These are phyloP conservation scores for Hyles lineata DNA, from an alignment of 2,888 invertebrate species.

Conservation along the genomic window DNA sequence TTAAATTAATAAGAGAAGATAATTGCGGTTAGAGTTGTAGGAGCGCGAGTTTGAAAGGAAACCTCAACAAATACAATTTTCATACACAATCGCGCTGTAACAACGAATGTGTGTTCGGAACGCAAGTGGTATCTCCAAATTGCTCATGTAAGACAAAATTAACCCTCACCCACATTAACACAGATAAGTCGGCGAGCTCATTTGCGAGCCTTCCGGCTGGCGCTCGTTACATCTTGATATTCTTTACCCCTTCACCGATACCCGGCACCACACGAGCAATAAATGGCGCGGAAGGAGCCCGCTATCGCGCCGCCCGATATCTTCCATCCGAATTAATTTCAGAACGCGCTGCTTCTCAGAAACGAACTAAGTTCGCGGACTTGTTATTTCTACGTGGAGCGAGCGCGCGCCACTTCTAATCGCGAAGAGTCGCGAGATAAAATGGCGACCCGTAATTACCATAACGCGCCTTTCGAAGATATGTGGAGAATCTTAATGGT, in stretches of 20 bases:
- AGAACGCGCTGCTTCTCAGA: constrained; percentile 68
- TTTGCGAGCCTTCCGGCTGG: constrained; percentile 84
- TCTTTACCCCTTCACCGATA: constrained; percentile 84
- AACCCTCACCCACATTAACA: constrained; percentile 83
- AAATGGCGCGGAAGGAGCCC: constrained; percentile 83
- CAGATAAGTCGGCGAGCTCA: constrained; percentile 84
- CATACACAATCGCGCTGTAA: constrained; percentile 50
- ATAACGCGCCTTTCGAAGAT: constrained; percentile 84
- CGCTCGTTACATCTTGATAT: constrained; percentile 84
- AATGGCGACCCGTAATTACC: constrained; percentile 85
- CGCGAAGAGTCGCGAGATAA: constrained; percentile 81
- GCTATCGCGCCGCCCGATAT: constrained; percentile 82
- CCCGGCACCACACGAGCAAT: constrained; percentile 82
- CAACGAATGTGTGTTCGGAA: constrained; percentile 69
- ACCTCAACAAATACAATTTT: constrained; percentile 50
- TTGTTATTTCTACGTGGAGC: constrained; percentile 80
- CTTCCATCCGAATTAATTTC: constrained; percentile 85
- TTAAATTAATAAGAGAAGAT: constrained; percentile 23
- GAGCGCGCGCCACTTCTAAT: constrained; percentile 73
- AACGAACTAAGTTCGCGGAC: constrained; percentile 82
- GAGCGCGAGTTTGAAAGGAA: constrained; percentile 35
- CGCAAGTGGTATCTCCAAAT: constrained; percentile 78
- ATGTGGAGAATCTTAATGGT: constrained; percentile 85
- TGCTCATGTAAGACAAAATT: constrained; percentile 84
- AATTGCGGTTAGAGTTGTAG: constrained; percentile 12